These are phyloP conservation scores for Hyles euphorbiae DNA, from an alignment of 1,140 invertebrate genomes.

Conservation along the genomic window DNA sequence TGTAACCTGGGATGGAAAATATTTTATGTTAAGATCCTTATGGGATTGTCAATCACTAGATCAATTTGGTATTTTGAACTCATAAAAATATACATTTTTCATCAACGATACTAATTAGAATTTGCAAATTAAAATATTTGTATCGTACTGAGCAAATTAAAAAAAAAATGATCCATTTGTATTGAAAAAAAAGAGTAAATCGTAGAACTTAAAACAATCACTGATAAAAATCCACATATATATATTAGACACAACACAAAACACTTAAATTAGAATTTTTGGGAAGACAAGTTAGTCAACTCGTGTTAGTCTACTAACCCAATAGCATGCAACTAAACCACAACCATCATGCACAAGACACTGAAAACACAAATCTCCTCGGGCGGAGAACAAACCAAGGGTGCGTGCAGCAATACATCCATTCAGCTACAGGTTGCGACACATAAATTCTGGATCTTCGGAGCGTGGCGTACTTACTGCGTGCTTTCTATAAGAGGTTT, in stretches of 20 bases:
- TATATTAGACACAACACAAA: slow-evolving; percentile 13
- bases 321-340: slow-evolving; percentile 24
- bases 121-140: no score
- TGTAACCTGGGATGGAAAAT: slow-evolving; percentile 46
- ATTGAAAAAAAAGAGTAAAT: no score
- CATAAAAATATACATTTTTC: no score
- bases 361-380: slow-evolving; percentile 22
- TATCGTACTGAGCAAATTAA: no score
- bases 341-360: slow-evolving; percentile 36
- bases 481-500: slow-evolving; percentile 76
- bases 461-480: slow-evolving; percentile 69
- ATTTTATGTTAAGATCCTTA: no score
- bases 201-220: neutral
- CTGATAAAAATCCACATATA: slow-evolving; percentile 1
- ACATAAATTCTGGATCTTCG: slow-evolving; percentile 35
- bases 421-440: slow-evolving; percentile 41
- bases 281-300: slow-evolving; percentile 46
- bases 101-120: no score
- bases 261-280: slow-evolving; percentile 12
- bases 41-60: no score
- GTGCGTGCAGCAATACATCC: slow-evolving; percentile 54
- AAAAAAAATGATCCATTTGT: no score
- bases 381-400: slow-evolving; percentile 36
- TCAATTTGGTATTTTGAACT: no score
- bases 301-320: slow-evolving; percentile 38